Evolutionary conservation across 2,888 invertebrate genomes (phyloP), one percentile per base, ranked within the genome.

Genomic region (Bruchidius siliquastri): DNA sequence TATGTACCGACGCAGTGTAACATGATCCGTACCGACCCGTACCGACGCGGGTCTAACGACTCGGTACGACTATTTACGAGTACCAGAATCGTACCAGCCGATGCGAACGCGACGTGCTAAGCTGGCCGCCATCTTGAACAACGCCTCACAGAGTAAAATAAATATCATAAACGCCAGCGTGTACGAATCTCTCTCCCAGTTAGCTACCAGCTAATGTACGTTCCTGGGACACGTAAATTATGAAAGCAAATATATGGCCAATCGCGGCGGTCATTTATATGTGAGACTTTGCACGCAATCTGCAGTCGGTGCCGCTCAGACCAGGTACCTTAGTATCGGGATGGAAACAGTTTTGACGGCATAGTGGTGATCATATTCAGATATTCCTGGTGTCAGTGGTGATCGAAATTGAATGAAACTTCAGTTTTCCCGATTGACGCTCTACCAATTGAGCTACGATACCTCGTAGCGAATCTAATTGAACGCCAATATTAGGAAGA

Each of bases 141-240:
- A 81, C 80, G 79, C 79, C 80, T 79, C 79, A 79, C 82, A 82
- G 79, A 76, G 76, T 77, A 76, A 77, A 81, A 80, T 84, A 83
- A 84, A 84, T 82, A 82, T 81, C 81, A 21, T 67, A 20, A n/a
- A 49, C 22, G 81, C 77, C 77, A 79, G 80, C 80, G 80, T 81
- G 82, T 81, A 81, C 82, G 81, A 82, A 83, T 81, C 83, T 84
- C 82, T 84, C 82, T 30, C 71, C 21, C 71, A 82, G 79, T 82
- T 82, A 79, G 85, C 85, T 85, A 85, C 85, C 83, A 82, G 81
- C 83, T 85, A 85, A 85, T 84, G 82, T 83, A 84, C 82, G 83
- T 83, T 80, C 79, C 81, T 80, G 80, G 81, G 76, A 82, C 81
- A 84, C 84, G 83, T 83, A 82, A 85, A 84, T 84, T 84, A 85